Evolutionary conservation across 2,797 vertebrate genomes (phyloP).

Genomic region (Thalassophryne amazonica): DNA sequence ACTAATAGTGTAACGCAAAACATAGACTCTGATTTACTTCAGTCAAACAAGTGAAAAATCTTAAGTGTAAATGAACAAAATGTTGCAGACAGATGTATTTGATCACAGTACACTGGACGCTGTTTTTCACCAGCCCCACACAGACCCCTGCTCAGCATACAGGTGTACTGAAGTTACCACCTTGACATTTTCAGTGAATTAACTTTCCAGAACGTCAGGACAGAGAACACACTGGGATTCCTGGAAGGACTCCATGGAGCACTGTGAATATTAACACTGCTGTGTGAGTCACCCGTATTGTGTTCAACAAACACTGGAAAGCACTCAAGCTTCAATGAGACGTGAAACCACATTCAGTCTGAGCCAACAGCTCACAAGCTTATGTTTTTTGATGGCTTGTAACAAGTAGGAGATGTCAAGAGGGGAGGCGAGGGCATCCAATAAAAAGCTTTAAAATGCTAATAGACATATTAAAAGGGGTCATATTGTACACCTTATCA

Average conservation of each 20-base stretch:
- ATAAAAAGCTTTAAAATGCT: too few relatives aligned
- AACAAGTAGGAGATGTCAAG: not conserved
- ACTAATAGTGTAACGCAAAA: too few relatives aligned
- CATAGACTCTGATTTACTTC: too few relatives aligned
- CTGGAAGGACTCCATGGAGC: not conserved
- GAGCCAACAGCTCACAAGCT: not conserved
- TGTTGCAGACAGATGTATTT: too few relatives aligned
- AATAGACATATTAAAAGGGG: too few relatives aligned
- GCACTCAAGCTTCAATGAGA: not conserved
- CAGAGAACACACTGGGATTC: not conserved
- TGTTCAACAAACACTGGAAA: not conserved
- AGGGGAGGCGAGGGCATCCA: too few relatives aligned
- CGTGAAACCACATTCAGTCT: constrained; percentile 13
- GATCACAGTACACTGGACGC: too few relatives aligned
- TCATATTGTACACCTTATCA: too few relatives aligned
- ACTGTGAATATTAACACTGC: not conserved
- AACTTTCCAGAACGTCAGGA: constrained; percentile 2
- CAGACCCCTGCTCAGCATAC: not conserved
- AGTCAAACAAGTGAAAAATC: too few relatives aligned
- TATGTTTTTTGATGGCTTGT: not conserved
- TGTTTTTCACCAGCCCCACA: too few relatives aligned
- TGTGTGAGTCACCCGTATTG: not conserved
- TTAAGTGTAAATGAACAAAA: too few relatives aligned
- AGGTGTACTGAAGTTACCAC: not conserved
- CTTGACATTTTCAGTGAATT: constrained; percentile 17